These are phyloP conservation scores for Martes martes DNA, from an alignment of 2,113 vertebrate genomes.

Conservation along the genomic window DNA sequence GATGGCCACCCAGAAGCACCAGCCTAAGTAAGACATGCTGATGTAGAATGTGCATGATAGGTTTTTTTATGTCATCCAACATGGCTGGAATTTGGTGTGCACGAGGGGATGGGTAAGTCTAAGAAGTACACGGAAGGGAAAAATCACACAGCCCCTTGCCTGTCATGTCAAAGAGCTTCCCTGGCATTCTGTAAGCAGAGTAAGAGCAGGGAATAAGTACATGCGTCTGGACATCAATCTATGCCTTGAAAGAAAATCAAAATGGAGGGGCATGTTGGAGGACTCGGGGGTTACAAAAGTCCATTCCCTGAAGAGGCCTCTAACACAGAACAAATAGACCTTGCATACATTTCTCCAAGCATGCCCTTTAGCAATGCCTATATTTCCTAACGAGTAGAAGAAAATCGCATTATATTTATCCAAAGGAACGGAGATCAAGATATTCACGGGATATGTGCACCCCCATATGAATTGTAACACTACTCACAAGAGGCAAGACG, in stretches of 20 bases:
- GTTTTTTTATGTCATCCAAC: fast-evolving
- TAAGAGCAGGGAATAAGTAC: neutral
- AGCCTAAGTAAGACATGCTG: neutral
- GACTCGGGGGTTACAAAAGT: neutral
- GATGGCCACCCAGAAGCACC: neutral
- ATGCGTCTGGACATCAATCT: neutral
- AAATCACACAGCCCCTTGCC: neutral
- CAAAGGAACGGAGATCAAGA: neutral
- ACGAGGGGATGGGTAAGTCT: fast-evolving
- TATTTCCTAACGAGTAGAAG: no score
- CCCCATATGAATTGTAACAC: no score
- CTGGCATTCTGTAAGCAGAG: neutral
- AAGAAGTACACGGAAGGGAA: neutral
- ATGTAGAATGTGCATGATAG: fast-evolving
- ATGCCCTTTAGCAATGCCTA: neutral
- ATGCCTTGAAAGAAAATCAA: neutral
- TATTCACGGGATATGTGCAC: no score
- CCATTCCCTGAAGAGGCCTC: neutral
- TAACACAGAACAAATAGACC: neutral
- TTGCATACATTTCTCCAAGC: neutral
- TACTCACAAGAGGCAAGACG: neutral
- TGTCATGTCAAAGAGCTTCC: no score
- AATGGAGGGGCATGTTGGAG: no score
- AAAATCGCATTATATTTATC: neutral
- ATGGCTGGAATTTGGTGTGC: no score